Evolutionary conservation across 2,888 invertebrate genomes (phyloP), one percentile per base, ranked within the genome.

Genomic region (Nesidiocoris tenuis): DNA sequence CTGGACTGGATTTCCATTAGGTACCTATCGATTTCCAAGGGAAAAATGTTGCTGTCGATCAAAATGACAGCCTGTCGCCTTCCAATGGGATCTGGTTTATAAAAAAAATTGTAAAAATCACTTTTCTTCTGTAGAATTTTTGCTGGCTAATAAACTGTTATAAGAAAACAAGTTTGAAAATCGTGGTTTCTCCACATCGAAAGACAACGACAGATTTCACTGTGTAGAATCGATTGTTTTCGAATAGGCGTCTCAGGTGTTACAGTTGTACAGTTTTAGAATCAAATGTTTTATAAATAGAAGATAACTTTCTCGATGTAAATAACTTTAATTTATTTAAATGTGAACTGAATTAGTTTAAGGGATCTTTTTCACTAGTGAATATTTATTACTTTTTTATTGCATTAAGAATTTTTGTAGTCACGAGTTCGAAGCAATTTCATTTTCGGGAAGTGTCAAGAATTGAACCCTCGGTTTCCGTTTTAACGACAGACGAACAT

Each of bases 301-400:
- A 12, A 3, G 39, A 7, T 39, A 39, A 39, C 12, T 39, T 3
- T 39, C n/a, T 17, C 22, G 21, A 63, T 63, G 63, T 24, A 24
- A 23, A 22, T 23, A 23, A 70, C 23, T 59, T 70, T 61, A 56
- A 72, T 77, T 76, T 77, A 76, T 78, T 78, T 76, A 68, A 66
- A 66, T 78, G 39, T 74, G 78, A 78, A 78, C 78, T 78, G 78
- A 78, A 57, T 74, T 76, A 76, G 74, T 74, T 76, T 39, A 76
- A 55, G 39, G n/a, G 9, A 66, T 70, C 22, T 24, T 70, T 25
- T 54, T 67, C 67, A 67, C 67, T 67, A 75, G 66, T 75, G 63
- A 68, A 77, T 77, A 75, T 77, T 77, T 77, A 75, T 77, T 75
- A 77, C 77, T 77, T 77, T 77, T 77, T 64, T 77, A 77, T 77